These are phyloP conservation scores for Apus apus DNA, from an alignment of 2,113 vertebrate species.

Conservation along the genomic window DNA sequence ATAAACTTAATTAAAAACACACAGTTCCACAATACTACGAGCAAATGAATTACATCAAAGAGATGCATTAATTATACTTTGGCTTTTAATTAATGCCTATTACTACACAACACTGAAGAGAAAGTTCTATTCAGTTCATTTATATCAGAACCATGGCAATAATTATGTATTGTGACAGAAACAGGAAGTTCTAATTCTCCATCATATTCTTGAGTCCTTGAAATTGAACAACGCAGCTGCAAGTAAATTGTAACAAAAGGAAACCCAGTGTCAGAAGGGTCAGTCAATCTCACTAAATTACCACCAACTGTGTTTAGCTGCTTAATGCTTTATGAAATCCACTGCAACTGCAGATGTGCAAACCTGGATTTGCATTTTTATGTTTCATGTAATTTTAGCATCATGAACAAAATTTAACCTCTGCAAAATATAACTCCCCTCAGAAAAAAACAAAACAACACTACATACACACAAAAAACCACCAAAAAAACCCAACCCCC, in stretches of 20 bases:
- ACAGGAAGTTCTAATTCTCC: constrained; percentile 49
- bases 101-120: constrained; percentile 5
- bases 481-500: no score
- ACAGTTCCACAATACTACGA: constrained; percentile 18
- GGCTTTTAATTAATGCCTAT: constrained; percentile 60
- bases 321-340: neutral
- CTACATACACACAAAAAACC: rapidly evolving
- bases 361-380: constrained; percentile 19
- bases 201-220: constrained; percentile 42
- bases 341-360: neutral
- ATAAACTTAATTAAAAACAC: constrained; percentile 65
- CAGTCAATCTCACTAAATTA: constrained; percentile 47
- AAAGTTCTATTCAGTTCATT: constrained; percentile 54
- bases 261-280: constrained; percentile 28
- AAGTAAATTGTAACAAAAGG: constrained; percentile 42
- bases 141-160: constrained; percentile 57
- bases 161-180: constrained; percentile 53
- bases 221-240: constrained; percentile 53
- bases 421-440: neutral
- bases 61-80: constrained; percentile 57
- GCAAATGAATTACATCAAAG: constrained; percentile 62
- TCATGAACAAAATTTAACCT: neutral
- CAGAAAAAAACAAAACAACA: neutral
- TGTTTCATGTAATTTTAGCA: neutral
- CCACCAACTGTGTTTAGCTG: constrained; percentile 18